Percentiles rank a stretch among this genome's conserved stretches.
These are phyloP conservation scores for Phalera bucephala DNA, from an alignment of 2,888 invertebrate species.

Conservation along the genomic window DNA sequence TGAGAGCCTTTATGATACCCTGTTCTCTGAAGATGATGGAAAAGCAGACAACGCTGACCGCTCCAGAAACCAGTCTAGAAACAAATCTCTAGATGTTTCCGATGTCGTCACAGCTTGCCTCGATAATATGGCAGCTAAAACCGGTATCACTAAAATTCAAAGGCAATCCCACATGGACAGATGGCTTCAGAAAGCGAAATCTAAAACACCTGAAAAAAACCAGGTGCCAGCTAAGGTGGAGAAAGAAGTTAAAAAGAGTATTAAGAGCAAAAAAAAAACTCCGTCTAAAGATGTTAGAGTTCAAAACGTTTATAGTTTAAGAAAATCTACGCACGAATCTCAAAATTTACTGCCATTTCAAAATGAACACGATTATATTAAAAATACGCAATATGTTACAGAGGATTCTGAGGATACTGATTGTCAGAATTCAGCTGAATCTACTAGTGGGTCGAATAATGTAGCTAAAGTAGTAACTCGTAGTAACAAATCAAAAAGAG, in stretches of 20 bases:
- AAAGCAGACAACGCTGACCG: conserved; percentile 54
- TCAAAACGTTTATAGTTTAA: conserved; percentile 46
- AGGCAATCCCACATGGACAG: conserved; percentile 78
- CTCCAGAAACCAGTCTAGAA: conserved; percentile 48
- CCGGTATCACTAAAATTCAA: conserved; percentile 74
- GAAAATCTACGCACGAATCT: conserved; percentile 49
- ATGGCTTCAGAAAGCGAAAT: conserved; percentile 78
- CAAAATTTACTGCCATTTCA: conserved; percentile 37
- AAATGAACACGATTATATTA: conserved; percentile 54
- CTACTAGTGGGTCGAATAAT: conserved; percentile 1
- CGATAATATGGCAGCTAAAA: conserved; percentile 77
- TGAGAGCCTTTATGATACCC: conserved; percentile 71
- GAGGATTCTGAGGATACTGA: conserved; percentile 14
- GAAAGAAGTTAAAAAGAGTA: conserved; percentile 20
- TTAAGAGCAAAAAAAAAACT: conserved; percentile 40
- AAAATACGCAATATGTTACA: conserved; percentile 4
- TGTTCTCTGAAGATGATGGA: conserved; percentile 69
- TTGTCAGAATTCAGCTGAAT: conserved; percentile 7
- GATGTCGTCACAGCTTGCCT: conserved; percentile 76
- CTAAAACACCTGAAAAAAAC: conserved; percentile 74
- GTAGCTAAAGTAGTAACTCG: conserved; percentile 10
- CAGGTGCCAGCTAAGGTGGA: conserved; percentile 22
- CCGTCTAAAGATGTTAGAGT: conserved; percentile 25
- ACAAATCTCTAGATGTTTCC: conserved; percentile 67
- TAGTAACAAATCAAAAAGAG: conserved; percentile 5